Evolutionary conservation across 2,113 vertebrate genomes (phyloP).

Genomic region (Mystacornis crossleyi): DNA sequence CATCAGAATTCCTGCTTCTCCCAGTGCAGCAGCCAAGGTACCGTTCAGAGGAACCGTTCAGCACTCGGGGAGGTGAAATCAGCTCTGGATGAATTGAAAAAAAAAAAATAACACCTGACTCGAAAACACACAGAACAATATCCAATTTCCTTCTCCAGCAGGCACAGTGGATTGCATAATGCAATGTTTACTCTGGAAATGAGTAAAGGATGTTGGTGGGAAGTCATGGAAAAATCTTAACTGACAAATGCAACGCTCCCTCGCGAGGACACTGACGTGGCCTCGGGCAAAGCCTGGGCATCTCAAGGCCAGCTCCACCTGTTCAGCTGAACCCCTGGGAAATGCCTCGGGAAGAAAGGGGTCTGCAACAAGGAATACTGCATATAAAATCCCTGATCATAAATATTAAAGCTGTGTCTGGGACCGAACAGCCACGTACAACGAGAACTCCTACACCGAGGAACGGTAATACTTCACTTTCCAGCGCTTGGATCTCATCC

Average conservation of each 20-base stretch:
- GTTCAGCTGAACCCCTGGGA: not conserved
- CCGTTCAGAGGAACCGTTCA: not conserved
- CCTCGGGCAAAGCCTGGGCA: not conserved
- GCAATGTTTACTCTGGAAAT: not conserved
- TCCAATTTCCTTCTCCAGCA: not conserved
- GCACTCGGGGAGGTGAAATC: not conserved
- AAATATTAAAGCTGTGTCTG: conserved; percentile 17
- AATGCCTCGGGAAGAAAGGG: not conserved
- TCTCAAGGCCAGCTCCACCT: not conserved
- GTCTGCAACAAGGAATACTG: conserved; percentile 24
- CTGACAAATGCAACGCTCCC: not conserved
- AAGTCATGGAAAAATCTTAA: not conserved
- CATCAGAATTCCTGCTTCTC: not conserved
- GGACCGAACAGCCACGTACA: not conserved
- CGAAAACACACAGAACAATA: not conserved
- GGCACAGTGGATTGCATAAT: not conserved
- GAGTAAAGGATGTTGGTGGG: not conserved
- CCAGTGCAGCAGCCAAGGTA: not conserved
- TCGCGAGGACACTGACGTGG: not conserved
- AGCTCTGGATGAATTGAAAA: not conserved
- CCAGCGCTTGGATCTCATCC: conserved; percentile 85
- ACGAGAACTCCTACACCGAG: conserved; percentile 68
- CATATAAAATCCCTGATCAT: conserved; percentile 67
- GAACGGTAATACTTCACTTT: conserved; percentile 75
- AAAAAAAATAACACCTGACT: not conserved